These are phyloP conservation scores for Amiota minor DNA, from an alignment of 2,888 invertebrate species.

Conservation along the genomic window DNA sequence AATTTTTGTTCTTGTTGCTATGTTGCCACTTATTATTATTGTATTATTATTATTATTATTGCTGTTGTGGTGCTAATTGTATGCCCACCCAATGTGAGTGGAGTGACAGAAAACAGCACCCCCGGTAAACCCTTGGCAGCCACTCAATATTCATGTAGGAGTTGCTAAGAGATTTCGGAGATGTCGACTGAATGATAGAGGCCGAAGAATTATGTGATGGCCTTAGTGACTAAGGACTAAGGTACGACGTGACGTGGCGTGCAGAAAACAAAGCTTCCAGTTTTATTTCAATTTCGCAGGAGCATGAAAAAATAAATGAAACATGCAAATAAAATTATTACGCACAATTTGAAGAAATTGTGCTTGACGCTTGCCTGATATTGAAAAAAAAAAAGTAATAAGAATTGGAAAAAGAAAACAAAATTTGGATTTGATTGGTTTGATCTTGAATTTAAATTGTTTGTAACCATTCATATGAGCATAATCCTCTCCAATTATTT, in stretches of 20 bases:
- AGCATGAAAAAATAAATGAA: slow-evolving; percentile 67
- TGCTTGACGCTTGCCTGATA: background rate
- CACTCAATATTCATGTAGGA: no score
- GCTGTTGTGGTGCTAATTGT: slow-evolving; percentile 56
- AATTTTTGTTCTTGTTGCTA: slow-evolving; percentile 35
- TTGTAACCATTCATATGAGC: no score
- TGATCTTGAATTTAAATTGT: no score
- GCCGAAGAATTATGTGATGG: background rate
- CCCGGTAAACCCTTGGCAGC: background rate
- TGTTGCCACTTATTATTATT: background rate
- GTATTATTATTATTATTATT: slow-evolving; percentile 11
- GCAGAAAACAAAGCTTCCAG: slow-evolving; percentile 64
- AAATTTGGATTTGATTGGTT: no score
- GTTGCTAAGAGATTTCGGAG: no score
- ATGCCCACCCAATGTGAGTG: slow-evolving; percentile 51
- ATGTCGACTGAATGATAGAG: no score
- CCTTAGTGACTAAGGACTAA: background rate
- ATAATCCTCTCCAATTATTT: no score
- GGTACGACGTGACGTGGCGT: slow-evolving; percentile 51
- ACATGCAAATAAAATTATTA: slow-evolving; percentile 66
- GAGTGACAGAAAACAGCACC: slow-evolving; percentile 10
- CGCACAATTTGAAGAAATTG: slow-evolving; percentile 48
- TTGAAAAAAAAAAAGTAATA: no score
- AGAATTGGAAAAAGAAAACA: no score
- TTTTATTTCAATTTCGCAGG: slow-evolving; percentile 66